Conservation (phyloP, 2,797 vertebrate species). For the Pygocentrus nattereri region DNA sequence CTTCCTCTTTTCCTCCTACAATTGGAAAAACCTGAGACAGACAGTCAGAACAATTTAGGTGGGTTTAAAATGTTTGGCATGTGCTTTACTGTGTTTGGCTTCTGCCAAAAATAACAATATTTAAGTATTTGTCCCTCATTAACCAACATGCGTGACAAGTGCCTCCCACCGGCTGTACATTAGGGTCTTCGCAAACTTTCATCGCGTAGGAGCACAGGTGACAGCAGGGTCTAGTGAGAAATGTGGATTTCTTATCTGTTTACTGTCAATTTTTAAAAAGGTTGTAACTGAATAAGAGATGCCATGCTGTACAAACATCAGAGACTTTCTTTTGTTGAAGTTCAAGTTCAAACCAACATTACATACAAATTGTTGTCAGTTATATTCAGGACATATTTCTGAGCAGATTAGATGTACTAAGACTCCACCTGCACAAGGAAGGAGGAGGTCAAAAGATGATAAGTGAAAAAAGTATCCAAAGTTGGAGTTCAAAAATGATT, state of each 20-base stretch:
- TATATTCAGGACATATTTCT: too few species aligned
- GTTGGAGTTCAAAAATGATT: too few species aligned
- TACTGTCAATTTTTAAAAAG: not conserved
- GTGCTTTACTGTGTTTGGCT: slow-evolving; percentile 12
- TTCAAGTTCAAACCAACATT: too few species aligned
- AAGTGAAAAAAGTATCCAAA: too few species aligned
- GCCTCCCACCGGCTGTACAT: slow-evolving; percentile 25
- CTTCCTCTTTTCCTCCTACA: slow-evolving; percentile 18
- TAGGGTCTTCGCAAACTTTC: slow-evolving; percentile 1
- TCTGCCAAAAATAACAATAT: slow-evolving; percentile 19
- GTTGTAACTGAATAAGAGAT: not conserved
- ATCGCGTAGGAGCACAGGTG: not conserved
- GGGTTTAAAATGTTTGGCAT: slow-evolving; percentile 13
- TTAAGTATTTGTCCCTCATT: slow-evolving; percentile 13
- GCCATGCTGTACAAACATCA: too few species aligned
- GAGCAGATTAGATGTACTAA: too few species aligned
- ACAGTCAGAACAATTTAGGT: slow-evolving; percentile 16
- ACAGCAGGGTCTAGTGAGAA: not conserved
- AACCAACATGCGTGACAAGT: slow-evolving; percentile 26
- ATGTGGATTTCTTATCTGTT: not conserved
- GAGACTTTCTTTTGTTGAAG: too few species aligned
- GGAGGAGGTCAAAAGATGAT: too few species aligned
- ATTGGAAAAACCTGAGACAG: slow-evolving; percentile 31
- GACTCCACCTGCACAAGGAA: too few species aligned
- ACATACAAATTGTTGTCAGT: too few species aligned